These are phyloP conservation scores for Elysia chlorotica DNA, from an alignment of 1,140 invertebrate species.

Conservation along the genomic window DNA sequence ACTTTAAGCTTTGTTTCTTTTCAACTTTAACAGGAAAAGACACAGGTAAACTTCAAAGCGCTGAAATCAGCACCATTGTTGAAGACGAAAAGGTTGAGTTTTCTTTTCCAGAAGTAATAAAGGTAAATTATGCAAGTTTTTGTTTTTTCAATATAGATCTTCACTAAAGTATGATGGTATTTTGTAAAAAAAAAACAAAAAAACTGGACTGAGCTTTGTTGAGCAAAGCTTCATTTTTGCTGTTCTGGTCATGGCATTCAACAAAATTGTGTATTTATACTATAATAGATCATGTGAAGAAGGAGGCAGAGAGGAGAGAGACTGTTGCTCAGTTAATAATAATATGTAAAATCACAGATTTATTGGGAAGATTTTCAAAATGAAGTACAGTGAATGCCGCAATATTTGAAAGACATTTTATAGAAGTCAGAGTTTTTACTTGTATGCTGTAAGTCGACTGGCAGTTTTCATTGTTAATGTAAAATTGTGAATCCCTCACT, in stretches of 20 bases:
- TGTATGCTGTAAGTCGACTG: no score
- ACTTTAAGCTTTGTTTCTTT: background rate
- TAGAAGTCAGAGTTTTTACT: no score
- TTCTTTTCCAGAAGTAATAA: background rate
- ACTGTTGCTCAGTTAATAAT: no score
- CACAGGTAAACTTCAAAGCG: background rate
- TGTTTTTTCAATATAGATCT: background rate
- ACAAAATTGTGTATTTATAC: background rate
- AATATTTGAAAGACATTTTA: no score
- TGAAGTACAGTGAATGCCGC: no score
- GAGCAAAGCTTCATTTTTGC: background rate
- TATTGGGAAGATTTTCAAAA: no score
- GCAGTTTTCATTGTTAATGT: no score
- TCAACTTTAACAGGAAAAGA: background rate
- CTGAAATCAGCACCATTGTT: background rate
- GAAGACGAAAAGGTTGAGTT: background rate
- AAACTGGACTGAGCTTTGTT: background rate
- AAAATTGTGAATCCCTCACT: no score
- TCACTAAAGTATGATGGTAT: no score
- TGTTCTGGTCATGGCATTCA: background rate
- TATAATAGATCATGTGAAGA: no score
- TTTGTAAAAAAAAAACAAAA: background rate
- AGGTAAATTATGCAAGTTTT: background rate
- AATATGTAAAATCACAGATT: no score
- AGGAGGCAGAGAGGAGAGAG: no score